phyloP scores from a whole-genome alignment of 1,140 invertebrate species.

The Triops cancriformis region DNA sequence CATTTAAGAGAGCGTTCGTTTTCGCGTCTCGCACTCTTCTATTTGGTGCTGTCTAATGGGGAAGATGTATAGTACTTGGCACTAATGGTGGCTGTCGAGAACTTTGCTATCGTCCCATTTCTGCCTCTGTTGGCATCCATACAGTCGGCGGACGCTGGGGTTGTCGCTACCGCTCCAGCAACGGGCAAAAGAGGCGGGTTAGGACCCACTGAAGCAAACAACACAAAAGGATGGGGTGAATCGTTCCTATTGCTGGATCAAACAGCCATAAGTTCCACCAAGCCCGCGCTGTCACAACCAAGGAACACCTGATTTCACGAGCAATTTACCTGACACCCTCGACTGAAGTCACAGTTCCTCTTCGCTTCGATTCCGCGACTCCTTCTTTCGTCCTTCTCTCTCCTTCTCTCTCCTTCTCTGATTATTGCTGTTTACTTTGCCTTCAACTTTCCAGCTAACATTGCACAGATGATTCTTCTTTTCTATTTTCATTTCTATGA shows the following conservation, averaged over 20 bases:
- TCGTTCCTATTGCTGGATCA: neutral
- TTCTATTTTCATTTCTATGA: no score
- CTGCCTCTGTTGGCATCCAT: neutral
- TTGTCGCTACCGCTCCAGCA: no score
- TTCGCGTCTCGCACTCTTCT: neutral
- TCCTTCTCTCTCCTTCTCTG: neutral
- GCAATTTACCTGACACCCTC: neutral
- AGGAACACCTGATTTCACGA: constrained; percentile 10
- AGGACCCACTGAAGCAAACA: neutral
- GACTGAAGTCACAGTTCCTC: neutral
- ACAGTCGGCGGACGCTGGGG: neutral
- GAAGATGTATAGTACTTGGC: constrained; percentile 2
- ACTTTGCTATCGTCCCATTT: neutral
- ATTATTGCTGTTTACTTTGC: neutral
- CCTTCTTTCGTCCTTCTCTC: neutral
- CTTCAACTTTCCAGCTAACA: neutral
- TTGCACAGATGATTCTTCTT: no score
- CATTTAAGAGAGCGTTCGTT: neutral
- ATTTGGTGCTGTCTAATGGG: neutral
- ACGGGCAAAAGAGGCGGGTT: neutral
- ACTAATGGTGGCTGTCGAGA: neutral
- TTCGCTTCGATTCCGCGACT: neutral
- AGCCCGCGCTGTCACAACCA: neutral
- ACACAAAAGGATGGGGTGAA: neutral
- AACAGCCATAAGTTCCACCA: neutral